Evolutionary conservation across 2,797 vertebrate genomes (phyloP).

Genomic region (Anguilla anguilla): DNA sequence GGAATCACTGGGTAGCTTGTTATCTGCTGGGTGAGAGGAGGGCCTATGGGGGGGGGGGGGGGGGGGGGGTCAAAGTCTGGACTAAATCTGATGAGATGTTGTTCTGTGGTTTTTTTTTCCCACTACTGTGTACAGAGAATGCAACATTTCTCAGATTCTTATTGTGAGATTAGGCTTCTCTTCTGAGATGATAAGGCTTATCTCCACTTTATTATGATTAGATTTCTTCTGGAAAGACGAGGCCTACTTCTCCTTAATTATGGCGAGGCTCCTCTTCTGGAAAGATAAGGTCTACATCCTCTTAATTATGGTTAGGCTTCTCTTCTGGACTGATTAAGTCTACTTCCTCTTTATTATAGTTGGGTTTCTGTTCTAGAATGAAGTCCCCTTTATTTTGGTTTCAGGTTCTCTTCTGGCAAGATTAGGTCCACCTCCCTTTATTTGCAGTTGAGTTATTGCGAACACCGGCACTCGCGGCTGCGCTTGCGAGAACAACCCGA

Average conservation of each 20-base stretch:
- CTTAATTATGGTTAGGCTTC: neutral
- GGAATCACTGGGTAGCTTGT: conserved; percentile 51
- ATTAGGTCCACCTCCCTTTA: neutral
- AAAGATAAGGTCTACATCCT: neutral
- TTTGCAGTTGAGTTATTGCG: neutral
- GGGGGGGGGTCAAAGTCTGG: neutral
- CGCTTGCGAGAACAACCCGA: neutral
- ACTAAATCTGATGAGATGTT: conserved; percentile 3
- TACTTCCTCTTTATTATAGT: neutral
- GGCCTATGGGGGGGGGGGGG: conserved; percentile 26
- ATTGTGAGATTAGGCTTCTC: neutral
- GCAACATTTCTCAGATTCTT: neutral
- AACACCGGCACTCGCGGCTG: neutral
- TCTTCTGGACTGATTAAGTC: neutral
- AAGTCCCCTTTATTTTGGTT: too few species aligned
- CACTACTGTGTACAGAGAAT: neutral
- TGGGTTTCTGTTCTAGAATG: neutral
- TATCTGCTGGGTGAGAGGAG: conserved; percentile 57
- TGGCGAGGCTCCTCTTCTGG: neutral
- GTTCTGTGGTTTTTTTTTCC: neutral
- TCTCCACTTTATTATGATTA: neutral
- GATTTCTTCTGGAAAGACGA: neutral
- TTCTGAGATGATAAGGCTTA: neutral
- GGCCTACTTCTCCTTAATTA: neutral
- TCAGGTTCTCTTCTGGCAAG: neutral